A percentile compares a stretch with the other conserved stretches of the same genome.
Conservation (phyloP, 2,113 vertebrate species). For the Sinocyclocheilus maitianheensis region DNA sequence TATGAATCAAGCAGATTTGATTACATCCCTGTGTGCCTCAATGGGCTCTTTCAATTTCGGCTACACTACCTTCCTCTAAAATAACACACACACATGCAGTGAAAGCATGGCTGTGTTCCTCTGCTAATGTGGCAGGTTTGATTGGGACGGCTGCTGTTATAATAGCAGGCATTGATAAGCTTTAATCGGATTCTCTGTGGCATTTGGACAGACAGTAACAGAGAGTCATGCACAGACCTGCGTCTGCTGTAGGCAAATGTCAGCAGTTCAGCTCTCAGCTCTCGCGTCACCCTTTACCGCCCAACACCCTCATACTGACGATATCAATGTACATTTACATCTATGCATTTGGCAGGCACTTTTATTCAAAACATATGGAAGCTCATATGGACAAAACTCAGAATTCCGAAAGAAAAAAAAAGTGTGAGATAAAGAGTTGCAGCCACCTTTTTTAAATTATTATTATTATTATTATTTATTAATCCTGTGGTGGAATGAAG, state of each 20-base stretch:
- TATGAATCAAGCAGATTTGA: slow-evolving; percentile 35
- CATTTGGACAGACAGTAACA: slow-evolving; percentile 30
- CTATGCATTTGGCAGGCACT: neutral
- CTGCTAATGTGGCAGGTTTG: slow-evolving; percentile 35
- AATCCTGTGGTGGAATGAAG: too few species aligned
- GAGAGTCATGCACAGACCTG: slow-evolving; percentile 9
- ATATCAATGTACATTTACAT: neutral
- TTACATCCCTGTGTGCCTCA: slow-evolving; percentile 38
- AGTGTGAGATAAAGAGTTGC: too few species aligned
- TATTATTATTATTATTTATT: too few species aligned
- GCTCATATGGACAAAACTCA: too few species aligned
- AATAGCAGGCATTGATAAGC: slow-evolving; percentile 34
- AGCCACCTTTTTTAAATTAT: too few species aligned
- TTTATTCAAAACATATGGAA: too few species aligned
- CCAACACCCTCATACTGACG: too few species aligned
- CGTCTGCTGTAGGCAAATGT: slow-evolving; percentile 18
- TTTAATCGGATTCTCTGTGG: slow-evolving; percentile 37
- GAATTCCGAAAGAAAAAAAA: too few species aligned
- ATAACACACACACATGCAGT: neutral
- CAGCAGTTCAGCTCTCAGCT: slow-evolving; percentile 14
- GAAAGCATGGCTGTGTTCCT: slow-evolving; percentile 4
- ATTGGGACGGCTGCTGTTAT: neutral
- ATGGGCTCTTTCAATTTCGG: slow-evolving; percentile 43
- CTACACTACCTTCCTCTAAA: slow-evolving; percentile 32
- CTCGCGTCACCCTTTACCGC: neutral